Evolutionary conservation across 2,888 invertebrate species (phyloP), one percentile per base, ranked within the genome.

Genomic region (Scotopteryx bipunctaria): DNA sequence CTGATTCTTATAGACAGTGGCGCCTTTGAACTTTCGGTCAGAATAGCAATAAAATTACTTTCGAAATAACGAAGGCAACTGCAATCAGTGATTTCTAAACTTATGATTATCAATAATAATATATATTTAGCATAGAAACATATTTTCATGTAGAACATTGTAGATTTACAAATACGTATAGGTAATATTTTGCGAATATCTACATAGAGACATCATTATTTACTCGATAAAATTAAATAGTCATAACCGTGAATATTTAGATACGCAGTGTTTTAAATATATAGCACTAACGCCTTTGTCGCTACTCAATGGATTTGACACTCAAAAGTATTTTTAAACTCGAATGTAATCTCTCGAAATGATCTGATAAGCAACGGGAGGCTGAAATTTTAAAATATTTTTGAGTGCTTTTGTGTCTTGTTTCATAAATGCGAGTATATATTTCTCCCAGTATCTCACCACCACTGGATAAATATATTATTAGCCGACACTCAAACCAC

Each of bases 141-240:
- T 50, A 63, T 74, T 77, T 77, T 74, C 79, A 76, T 73, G 69
- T 81, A 75, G 78, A 79, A 81, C 81, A 79, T 72, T 67, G 69
- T 64, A 58, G 25, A 35, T 60, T 71, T 40, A 66, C 62, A 82
- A 86, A 78, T 84, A 41, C 74, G 72, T 81, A 70, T 86, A n/a
- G n/a, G n/a, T n/a, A 76, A 82, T 83, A 88, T 87, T 88, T 87
- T 87, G 84, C 83, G 83, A 87, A 78, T 78, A 82, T 86, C 83
- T 88, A 86, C 83, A 86, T 86, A 87, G 83, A 85, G 81, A 82
- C 83, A 82, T 81, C 81, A 76, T 55, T 86, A 85, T 86, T 85
- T 84, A 85, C 83, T 71, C 76, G 73, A 69, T 76, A 67, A 57
- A 58, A 60, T 63, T 70, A 66, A 64, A 73, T 69, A 14, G 31